These are phyloP conservation scores for Drosophila fuyamai DNA, from an alignment of 1,140 invertebrate species.

Conservation along the genomic window DNA sequence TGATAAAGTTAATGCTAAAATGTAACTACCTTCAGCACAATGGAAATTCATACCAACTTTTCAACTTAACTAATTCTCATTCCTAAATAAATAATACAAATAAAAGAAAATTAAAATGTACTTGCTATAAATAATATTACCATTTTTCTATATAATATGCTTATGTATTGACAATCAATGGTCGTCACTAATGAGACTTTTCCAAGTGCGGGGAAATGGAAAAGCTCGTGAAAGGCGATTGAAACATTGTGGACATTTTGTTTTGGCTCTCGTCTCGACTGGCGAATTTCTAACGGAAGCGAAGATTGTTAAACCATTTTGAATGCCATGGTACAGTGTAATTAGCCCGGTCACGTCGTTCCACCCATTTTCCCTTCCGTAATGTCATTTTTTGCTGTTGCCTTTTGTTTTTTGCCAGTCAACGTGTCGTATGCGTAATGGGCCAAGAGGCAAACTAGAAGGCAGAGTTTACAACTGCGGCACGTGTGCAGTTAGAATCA, in stretches of 20 bases:
- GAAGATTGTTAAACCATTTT: slow-evolving; percentile 76
- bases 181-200: slow-evolving; percentile 61
- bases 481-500: background rate
- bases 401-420: slow-evolving; percentile 19
- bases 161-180: slow-evolving; percentile 29
- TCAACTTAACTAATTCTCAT: too few relatives aligned
- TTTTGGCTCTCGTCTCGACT: slow-evolving; percentile 11
- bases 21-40: too few relatives aligned
- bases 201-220: slow-evolving; percentile 14
- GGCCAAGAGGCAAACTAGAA: background rate
- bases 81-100: too few relatives aligned
- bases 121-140: too few relatives aligned
- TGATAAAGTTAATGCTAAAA: too few relatives aligned
- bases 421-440: slow-evolving; percentile 56
- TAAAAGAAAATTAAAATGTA: too few relatives aligned
- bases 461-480: background rate
- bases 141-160: background rate
- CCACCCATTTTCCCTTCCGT: background rate
- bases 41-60: too few relatives aligned
- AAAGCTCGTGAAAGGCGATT: slow-evolving; percentile 6
- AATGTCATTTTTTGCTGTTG: background rate
- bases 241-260: slow-evolving; percentile 33
- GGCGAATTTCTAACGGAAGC: slow-evolving; percentile 71
- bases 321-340: slow-evolving; percentile 64
- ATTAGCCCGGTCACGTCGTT: slow-evolving; percentile 56